phyloP scores from a whole-genome alignment of 2,113 vertebrate species.

The Notothenia rossii region DNA sequence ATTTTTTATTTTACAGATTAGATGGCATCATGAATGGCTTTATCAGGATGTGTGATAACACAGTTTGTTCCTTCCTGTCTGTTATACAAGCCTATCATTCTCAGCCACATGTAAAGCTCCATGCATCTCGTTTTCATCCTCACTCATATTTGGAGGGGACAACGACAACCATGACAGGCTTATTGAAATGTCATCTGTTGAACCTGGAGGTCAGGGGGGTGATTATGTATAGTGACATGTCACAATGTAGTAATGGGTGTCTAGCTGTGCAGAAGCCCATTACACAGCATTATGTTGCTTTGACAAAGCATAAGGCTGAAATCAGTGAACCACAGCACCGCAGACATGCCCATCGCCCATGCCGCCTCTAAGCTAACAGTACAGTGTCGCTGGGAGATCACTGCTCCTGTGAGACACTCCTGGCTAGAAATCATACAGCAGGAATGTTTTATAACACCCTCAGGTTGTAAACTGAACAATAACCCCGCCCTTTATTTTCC shows the following conservation, averaged over 20 bases:
- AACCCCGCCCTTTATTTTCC: constrained; percentile 2
- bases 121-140: background rate
- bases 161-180: background rate
- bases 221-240: constrained; percentile 49
- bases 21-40: constrained; percentile 52
- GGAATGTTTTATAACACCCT: constrained; percentile 20
- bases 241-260: constrained; percentile 42
- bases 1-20: constrained; percentile 37
- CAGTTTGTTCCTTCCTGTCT: constrained; percentile 44
- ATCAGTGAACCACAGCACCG: constrained; percentile 51
- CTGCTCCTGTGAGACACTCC: constrained; percentile 37
- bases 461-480: constrained; percentile 9
- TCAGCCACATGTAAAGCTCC: constrained; percentile 39
- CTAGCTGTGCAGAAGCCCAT: constrained; percentile 53
- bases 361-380: constrained; percentile 34
- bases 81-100: constrained; percentile 34
- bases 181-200: background rate
- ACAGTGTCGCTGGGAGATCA: constrained; percentile 44
- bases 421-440: constrained; percentile 34
- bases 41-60: constrained; percentile 36
- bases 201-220: constrained; percentile 39
- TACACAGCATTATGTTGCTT: constrained; percentile 67
- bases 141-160: background rate
- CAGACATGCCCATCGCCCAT: constrained; percentile 56
- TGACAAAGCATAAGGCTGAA: constrained; percentile 75